Conservation (phyloP, 2,888 invertebrate genomes). For the Xestoiulus laeticollis region DNA sequence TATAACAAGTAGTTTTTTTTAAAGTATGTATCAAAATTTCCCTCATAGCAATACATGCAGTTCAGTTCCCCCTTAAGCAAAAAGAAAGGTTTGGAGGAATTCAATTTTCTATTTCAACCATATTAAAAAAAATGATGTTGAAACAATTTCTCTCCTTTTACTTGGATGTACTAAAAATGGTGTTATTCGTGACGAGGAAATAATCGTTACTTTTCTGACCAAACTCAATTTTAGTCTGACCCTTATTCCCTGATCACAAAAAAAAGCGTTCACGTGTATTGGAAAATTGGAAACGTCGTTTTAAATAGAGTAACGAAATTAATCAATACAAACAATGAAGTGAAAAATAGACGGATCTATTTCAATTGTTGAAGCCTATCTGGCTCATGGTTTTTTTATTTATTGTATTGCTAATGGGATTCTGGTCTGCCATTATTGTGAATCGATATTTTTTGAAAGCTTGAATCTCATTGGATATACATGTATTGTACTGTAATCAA, state of each 20-base stretch:
- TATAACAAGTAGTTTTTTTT: too few species aligned
- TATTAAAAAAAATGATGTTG: background rate
- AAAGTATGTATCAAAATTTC: too few species aligned
- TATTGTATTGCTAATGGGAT: too few species aligned
- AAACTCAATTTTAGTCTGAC: background rate
- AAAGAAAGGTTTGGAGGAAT: too few species aligned
- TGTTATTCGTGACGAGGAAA: background rate
- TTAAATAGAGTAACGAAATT: background rate
- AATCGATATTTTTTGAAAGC: too few species aligned
- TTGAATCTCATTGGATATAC: too few species aligned
- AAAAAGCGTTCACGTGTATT: background rate
- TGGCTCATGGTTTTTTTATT: too few species aligned
- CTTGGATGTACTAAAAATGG: background rate
- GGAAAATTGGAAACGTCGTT: background rate
- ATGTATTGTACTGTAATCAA: too few species aligned
- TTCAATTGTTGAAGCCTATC: too few species aligned
- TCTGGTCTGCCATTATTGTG: too few species aligned
- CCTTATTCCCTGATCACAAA: background rate
- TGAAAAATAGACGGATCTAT: background rate
- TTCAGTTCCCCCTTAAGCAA: too few species aligned
- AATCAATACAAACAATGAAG: background rate
- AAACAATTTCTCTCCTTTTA: background rate
- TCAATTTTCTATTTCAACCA: background rate
- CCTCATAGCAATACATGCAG: too few species aligned
- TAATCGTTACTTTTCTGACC: background rate